Percentiles rank a stretch among this genome's conserved stretches.
Conservation (phyloP, 2,888 invertebrate genomes). For the Cartodere bifasciata region DNA sequence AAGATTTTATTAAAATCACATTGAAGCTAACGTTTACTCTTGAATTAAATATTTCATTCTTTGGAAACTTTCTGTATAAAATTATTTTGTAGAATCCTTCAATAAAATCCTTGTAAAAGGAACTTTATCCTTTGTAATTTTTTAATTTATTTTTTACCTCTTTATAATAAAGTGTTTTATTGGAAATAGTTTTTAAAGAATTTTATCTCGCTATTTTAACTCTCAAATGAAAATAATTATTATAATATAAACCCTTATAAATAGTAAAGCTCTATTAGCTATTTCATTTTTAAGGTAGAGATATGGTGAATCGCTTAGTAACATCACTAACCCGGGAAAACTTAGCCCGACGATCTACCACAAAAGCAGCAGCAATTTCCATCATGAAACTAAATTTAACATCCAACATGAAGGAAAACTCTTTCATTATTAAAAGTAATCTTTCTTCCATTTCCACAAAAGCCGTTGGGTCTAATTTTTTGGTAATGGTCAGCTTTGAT, state of each 20-base stretch:
- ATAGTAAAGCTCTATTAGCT: not conserved
- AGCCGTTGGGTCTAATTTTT: constrained; percentile 36
- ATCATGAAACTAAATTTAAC: constrained; percentile 25
- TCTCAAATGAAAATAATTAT: not conserved
- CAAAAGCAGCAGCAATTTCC: constrained; percentile 25
- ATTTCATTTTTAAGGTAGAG: constrained; percentile 37
- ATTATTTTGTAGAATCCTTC: no score
- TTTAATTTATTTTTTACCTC: no score
- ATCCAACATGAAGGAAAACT: constrained; percentile 19
- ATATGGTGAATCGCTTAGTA: constrained; percentile 52
- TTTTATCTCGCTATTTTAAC: no score
- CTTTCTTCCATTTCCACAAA: constrained; percentile 27
- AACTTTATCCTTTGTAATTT: no score
- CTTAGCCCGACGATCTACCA: constrained; percentile 13
- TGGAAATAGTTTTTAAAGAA: no score
- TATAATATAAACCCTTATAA: not conserved
- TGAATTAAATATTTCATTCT: no score
- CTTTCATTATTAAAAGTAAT: constrained; percentile 23
- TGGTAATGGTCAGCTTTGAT: constrained; percentile 49
- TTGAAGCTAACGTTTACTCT: no score
- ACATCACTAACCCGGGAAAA: constrained; percentile 39
- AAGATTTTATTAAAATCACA: no score
- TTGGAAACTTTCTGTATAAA: no score
- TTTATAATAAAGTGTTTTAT: no score
- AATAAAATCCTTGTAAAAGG: no score